These are phyloP conservation scores for Pimpla rufipes DNA, from an alignment of 2,888 invertebrate species.

Conservation along the genomic window DNA sequence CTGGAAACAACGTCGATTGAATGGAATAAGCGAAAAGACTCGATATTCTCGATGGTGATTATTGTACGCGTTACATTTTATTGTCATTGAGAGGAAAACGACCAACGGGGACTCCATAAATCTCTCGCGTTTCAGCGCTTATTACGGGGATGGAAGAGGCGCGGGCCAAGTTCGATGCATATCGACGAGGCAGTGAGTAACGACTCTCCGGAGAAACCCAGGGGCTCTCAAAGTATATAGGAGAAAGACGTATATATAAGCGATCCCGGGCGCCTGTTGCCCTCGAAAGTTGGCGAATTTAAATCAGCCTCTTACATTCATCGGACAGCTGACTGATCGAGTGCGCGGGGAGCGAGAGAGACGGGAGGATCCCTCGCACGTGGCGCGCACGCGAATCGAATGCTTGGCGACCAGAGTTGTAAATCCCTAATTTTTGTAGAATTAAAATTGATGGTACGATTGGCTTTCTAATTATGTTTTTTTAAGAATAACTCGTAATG, in stretches of 20 bases:
- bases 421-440: too few species aligned
- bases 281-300: constrained; percentile 49
- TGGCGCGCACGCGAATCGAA: background rate
- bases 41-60: too few species aligned
- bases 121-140: constrained; percentile 10
- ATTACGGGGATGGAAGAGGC: too few species aligned
- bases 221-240: too few species aligned
- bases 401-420: too few species aligned
- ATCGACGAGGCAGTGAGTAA: constrained; percentile 52
- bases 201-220: constrained; percentile 35
- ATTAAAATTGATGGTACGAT: too few species aligned
- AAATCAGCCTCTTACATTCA: constrained; percentile 35
- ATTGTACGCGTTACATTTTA: too few species aligned
- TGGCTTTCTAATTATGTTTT: too few species aligned
- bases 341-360: too few species aligned
- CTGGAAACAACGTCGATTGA: constrained; percentile 17
- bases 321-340: constrained; percentile 53
- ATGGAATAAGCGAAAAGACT: too few species aligned
- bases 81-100: background rate
- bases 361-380: too few species aligned
- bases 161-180: background rate
- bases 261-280: constrained; percentile 5
- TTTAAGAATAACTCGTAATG: too few species aligned
- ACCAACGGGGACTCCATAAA: background rate
- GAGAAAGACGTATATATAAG: constrained; percentile 32